phyloP scores from a whole-genome alignment of 2,888 invertebrate species.

The Ophion obscuratus region DNA sequence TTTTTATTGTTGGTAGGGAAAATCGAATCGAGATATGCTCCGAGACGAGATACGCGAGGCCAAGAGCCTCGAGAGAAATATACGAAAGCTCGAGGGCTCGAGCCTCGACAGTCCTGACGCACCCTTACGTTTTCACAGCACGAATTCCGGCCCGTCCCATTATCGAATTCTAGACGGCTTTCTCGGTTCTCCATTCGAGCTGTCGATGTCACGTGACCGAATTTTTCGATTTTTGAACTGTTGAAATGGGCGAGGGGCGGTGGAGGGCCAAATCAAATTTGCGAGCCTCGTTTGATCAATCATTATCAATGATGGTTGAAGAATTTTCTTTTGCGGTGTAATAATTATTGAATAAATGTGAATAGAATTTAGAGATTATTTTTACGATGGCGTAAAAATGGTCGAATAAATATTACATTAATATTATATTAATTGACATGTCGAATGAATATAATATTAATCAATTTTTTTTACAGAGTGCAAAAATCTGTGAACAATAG shows the following conservation, averaged over 20 bases:
- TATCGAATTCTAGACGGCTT: slow-evolving; percentile 10
- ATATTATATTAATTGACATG: too few relatives aligned
- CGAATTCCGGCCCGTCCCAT: slow-evolving; percentile 32
- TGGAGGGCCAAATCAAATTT: background rate
- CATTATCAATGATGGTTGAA: background rate
- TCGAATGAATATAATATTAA: too few relatives aligned
- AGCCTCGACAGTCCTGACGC: slow-evolving; percentile 1
- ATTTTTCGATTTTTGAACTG: slow-evolving; percentile 11
- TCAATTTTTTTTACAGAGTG: too few relatives aligned
- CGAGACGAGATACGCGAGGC: slow-evolving; percentile 14
- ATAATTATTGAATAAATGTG: background rate
- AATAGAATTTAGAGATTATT: too few relatives aligned
- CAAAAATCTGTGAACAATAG: too few relatives aligned
- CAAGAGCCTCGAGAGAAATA: slow-evolving; percentile 63
- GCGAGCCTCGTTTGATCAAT: background rate
- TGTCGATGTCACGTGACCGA: slow-evolving; percentile 17
- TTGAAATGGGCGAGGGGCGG: background rate
- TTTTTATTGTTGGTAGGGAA: slow-evolving; percentile 46
- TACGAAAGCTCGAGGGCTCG: slow-evolving; percentile 50
- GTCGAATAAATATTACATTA: too few relatives aligned
- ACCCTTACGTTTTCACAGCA: slow-evolving; percentile 51
- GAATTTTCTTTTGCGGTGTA: background rate
- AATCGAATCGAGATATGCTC: slow-evolving; percentile 53
- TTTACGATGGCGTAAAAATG: too few relatives aligned
- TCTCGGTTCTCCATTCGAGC: slow-evolving; percentile 8